Evolutionary conservation across 2,797 vertebrate species (phyloP), one percentile per base, ranked within the genome.

Genomic region (Anguilla anguilla): DNA sequence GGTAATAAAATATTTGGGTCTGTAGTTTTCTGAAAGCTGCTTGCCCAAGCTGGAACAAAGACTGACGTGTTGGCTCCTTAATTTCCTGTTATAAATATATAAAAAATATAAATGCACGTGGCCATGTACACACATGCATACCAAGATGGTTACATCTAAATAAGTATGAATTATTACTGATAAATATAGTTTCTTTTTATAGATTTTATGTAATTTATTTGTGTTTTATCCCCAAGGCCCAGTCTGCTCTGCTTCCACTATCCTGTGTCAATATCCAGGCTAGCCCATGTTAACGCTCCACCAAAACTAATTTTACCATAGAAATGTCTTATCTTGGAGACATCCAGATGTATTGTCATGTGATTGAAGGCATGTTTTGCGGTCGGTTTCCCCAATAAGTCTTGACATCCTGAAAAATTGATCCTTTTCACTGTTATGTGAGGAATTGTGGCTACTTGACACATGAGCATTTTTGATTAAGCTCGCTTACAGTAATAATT

Each of bases 41-140:
- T 55, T 86, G 84, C 87, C 59, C 72, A 67, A 88, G 59, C 84
- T 82, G 53, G 46, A 88, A 85, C 39, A 53, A 43, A 31, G 69
- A n/a, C 31, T 74, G 39, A 43, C 69, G 81, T 87, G n/a, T n/a
- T 64, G 53, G 7, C 84, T 74, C 22, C 22, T 57, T 84, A 5
- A 39, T 77, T 74, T 84, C 15, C 10, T 77, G 28, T 72, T 72
- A 51, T 19, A 6, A 13, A 39, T 49, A 25, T 0, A 15, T 1
- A 22, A 3, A 11, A 9, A 84, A 84, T 35, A 39, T 35, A 28
- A 10, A 74, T 35, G 5, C 28, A n/a, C 7, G 6, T n/a, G 28
- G 25, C 6, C n/a, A 10, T n/a, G 67, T 69, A 2, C 1, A 69
- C 9, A 69, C 13, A 31, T 69, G 25, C 67, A n/a, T n/a, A 69